phyloP scores from a whole-genome alignment of 2,113 vertebrate species.

The Trichechus manatus region DNA sequence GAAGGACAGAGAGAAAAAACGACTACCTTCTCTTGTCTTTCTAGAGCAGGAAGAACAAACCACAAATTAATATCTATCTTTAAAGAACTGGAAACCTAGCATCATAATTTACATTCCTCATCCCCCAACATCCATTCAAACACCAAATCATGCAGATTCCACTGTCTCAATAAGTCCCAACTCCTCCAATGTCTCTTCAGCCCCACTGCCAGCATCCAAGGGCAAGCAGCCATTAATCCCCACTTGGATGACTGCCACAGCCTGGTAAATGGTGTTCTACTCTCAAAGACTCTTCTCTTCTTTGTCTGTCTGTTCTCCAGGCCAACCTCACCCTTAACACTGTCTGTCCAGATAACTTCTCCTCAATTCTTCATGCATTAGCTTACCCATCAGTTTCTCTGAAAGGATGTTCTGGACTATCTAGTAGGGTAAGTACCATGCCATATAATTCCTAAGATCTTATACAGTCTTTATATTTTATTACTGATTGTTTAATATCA shows the following conservation, averaged over 20 bases:
- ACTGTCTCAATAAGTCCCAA: background rate
- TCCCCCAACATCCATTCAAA: background rate
- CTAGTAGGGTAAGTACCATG: background rate
- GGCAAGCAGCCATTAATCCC: background rate
- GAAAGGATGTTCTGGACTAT: background rate
- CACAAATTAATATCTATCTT: background rate
- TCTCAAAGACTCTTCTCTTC: background rate
- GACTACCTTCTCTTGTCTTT: background rate
- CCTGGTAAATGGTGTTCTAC: background rate
- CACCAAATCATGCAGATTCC: background rate
- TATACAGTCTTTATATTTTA: background rate
- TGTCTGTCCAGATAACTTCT: background rate
- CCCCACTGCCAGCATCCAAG: background rate
- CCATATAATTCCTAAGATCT: background rate
- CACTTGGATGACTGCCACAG: background rate
- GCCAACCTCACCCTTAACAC: background rate
- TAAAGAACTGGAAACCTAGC: background rate
- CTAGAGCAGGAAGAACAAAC: background rate
- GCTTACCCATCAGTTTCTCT: background rate
- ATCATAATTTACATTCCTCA: background rate
- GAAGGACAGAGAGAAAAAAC: background rate
- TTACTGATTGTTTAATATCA: background rate
- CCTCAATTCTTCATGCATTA: background rate
- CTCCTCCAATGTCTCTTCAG: background rate
- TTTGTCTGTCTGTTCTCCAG: background rate